Base-by-base conservation (phyloP, 2,113 vertebrate genomes). In the Pontoporia blainvillei region DNA sequence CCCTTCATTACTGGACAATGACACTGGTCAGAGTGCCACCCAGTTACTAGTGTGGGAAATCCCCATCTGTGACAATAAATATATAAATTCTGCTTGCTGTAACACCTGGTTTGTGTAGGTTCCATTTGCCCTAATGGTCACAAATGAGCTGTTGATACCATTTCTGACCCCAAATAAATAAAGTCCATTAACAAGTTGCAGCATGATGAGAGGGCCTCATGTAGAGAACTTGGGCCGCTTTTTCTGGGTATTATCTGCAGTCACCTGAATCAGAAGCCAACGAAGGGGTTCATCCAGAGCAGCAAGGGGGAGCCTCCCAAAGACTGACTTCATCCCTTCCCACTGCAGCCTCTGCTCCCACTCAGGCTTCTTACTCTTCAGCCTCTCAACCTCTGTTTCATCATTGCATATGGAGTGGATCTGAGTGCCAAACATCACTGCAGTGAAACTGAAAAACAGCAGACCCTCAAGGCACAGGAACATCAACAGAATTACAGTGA, bases 291-390 rank as follows among this genome's bases (percentile, higher is more conserved):
- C 97, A 99, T 99, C 99, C 99, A 99, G 41, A 99, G 98, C 61
- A 99, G 98, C 0, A 99, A 99, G 14, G 99, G 99, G 0, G 99
- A 98, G 0, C 99, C 99, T 52, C 99, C 99, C 52, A 13, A 99
- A 99, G 61, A 99, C 99, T 0, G 99, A 98, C 94, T 99, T 99
- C 99, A 99, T 99, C n/a, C 99, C 99, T 41, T 99, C 99, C 99
- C 99, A 99, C 20, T 99, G 99, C 14, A 99, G 98, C 13, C 99
- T 98, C 44, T 99, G 98, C 97, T 99, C 99, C 99, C 99, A 99
- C 0, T 99, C 99, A 3, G 99, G 99, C 98, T 99, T 99, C 97
- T 99, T 99, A 0, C 99, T 99, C 98, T 99, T 99, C 89, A 99
- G 98, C 94, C 99, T 99, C 97, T 99, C 99, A 8, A 99, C 99